phyloP scores from a whole-genome alignment of 2,797 vertebrate species.

The Clarias laeviceps region DNA sequence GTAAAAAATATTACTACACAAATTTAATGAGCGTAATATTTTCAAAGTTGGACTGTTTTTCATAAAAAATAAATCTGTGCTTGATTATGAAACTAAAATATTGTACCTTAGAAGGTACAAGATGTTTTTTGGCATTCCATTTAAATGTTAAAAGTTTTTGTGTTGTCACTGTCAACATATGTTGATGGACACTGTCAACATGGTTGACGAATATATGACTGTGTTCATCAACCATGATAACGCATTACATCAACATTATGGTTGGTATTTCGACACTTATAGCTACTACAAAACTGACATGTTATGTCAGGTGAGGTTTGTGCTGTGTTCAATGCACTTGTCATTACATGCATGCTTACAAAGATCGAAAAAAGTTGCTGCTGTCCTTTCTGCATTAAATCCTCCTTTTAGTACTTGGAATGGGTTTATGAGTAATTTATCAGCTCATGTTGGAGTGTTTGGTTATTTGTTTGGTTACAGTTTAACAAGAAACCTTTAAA shows the following conservation, averaged over 20 bases:
- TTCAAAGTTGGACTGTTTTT: neutral
- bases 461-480: neutral
- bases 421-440: neutral
- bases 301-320: neutral
- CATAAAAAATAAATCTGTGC: neutral
- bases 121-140: neutral
- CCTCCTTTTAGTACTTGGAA: neutral
- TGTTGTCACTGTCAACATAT: neutral
- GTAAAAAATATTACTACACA: neutral
- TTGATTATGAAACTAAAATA: neutral
- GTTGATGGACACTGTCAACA: too few relatives aligned
- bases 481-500: neutral
- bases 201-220: too few relatives aligned
- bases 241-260: neutral
- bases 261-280: neutral
- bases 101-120: neutral
- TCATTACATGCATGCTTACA: neutral
- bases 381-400: neutral
- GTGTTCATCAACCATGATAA: neutral
- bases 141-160: neutral
- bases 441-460: neutral
- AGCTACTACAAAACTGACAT: neutral
- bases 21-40: neutral
- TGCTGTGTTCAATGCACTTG: neutral
- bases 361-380: neutral